Percentiles rank a stretch among this genome's conserved stretches.
Evolutionary conservation across 2,113 vertebrate species (phyloP).

Genomic region (Oreochromis niloticus): DNA sequence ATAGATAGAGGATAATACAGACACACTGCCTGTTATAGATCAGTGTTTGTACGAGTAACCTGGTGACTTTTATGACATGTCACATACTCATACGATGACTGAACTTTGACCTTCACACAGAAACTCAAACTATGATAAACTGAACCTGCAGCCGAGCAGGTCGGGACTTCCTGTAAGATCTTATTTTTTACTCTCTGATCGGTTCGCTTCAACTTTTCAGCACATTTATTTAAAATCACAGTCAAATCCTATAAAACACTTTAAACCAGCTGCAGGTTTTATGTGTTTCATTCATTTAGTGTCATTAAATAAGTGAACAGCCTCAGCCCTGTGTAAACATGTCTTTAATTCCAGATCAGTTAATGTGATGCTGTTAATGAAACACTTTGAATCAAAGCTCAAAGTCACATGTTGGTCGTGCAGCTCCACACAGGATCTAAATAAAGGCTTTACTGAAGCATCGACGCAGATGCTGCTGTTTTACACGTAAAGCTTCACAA

Average conservation of each 20-base stretch:
- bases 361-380: neutral
- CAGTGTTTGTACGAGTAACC: accelerated
- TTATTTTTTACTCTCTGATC: neutral
- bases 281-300: neutral
- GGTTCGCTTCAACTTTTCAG: neutral
- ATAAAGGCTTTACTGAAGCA: accelerated
- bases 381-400: neutral
- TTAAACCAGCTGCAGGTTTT: neutral
- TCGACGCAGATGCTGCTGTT: accelerated
- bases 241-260: accelerated
- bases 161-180: neutral
- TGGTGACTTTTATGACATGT: neutral
- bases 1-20: accelerated
- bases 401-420: neutral
- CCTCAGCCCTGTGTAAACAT: no score
- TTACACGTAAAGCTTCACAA: accelerated
- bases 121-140: neutral
- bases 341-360: neutral
- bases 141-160: neutral
- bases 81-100: accelerated
- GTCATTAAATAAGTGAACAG: neutral
- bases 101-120: accelerated
- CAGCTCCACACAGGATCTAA: neutral
- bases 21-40: neutral
- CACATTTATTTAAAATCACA: accelerated